phyloP scores from a whole-genome alignment of 2,888 invertebrate species.

The Euproctis similis region DNA sequence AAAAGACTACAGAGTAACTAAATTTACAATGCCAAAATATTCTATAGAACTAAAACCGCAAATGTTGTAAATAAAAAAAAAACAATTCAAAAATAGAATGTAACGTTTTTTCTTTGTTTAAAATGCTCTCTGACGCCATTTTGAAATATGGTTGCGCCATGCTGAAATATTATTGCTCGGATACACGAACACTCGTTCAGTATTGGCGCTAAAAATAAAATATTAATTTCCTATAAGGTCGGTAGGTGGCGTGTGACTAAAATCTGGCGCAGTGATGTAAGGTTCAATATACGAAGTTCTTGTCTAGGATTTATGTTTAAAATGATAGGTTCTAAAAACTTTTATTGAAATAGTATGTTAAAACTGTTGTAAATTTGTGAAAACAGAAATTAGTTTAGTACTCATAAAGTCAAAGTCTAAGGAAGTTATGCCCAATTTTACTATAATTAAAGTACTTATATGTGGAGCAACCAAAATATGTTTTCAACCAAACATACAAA shows the following conservation, averaged over 20 bases:
- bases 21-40: not conserved
- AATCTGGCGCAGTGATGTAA: constrained; percentile 35
- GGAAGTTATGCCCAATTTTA: too few relatives aligned
- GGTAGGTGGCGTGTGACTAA: constrained; percentile 42
- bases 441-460: too few relatives aligned
- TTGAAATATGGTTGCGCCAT: constrained; percentile 54
- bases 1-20: too few relatives aligned
- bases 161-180: constrained; percentile 49
- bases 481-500: too few relatives aligned
- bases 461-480: too few relatives aligned
- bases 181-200: constrained; percentile 45
- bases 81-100: constrained; percentile 27
- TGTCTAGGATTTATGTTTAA: constrained; percentile 19
- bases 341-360: too few relatives aligned
- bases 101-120: constrained; percentile 36
- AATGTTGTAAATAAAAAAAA: constrained; percentile 24
- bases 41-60: constrained; percentile 14
- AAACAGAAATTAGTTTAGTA: too few relatives aligned
- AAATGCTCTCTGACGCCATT: constrained; percentile 51
- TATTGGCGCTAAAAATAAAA: constrained; percentile 61
- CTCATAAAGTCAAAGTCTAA: too few relatives aligned
- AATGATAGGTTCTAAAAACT: constrained; percentile 7
- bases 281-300: constrained; percentile 25
- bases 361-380: too few relatives aligned
- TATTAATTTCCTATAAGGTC: constrained; percentile 61